Evolutionary conservation across 2,113 vertebrate species (phyloP).

Genomic region (Mirounga angustirostris): DNA sequence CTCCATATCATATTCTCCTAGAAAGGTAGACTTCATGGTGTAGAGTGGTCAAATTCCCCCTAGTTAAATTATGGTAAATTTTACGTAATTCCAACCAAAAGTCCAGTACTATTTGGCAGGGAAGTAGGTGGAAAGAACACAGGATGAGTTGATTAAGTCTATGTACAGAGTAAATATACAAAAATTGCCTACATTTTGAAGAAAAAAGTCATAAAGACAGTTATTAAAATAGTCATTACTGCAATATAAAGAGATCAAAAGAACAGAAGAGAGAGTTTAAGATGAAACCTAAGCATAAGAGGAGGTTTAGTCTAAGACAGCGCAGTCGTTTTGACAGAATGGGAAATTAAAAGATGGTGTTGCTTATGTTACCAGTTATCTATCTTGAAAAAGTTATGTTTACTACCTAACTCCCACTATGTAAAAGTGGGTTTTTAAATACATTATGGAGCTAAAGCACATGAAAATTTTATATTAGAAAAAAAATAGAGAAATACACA

Average conservation of each 20-base stretch:
- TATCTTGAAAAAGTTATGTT: neutral
- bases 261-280: neutral
- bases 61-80: neutral
- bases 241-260: neutral
- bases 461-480: neutral
- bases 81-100: neutral
- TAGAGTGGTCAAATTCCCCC: neutral
- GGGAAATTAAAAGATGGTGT: neutral
- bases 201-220: neutral
- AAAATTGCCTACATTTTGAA: neutral
- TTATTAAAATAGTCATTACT: neutral
- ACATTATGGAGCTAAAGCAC: neutral
- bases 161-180: neutral
- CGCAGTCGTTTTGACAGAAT: neutral
- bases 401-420: neutral
- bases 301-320: neutral
- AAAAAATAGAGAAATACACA: neutral
- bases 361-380: neutral
- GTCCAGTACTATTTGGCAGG: neutral
- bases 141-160: neutral
- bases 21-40: neutral
- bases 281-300: neutral
- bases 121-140: neutral
- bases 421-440: neutral
- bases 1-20: neutral